Percentiles rank a stretch among this genome's conserved stretches.
phyloP scores from a whole-genome alignment of 2,888 invertebrate genomes.

The Heliconius aoede region DNA sequence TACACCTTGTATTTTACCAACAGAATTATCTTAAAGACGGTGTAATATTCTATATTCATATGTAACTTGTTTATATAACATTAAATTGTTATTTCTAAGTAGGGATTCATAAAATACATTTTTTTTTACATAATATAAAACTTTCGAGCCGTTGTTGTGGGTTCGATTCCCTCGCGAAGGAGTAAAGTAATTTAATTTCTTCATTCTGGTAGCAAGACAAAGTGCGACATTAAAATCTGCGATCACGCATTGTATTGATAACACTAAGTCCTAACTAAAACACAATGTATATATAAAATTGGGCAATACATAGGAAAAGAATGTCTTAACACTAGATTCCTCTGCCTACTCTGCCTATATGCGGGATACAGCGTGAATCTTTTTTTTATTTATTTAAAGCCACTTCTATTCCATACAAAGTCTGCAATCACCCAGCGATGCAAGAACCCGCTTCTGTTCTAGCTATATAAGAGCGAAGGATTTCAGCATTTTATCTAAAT shows the following conservation, averaged over 20 bases:
- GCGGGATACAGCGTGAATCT: neutral
- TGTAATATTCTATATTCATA: no score
- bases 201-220: neutral
- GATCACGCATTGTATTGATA: no score
- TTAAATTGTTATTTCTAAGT: no score
- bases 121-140: no score
- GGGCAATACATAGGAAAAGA: no score
- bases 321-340: neutral
- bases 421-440: constrained; percentile 6
- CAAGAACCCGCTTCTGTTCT: constrained; percentile 3
- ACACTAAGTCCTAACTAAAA: no score
- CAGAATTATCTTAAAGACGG: neutral
- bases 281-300: no score
- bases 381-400: neutral
- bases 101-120: no score
- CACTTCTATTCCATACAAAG: constrained; percentile 3
- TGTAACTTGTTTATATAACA: no score
- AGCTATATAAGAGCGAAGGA: constrained; percentile 10
- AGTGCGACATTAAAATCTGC: neutral
- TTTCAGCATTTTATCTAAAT: constrained; percentile 22
- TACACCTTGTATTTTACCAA: neutral
- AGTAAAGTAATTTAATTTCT: neutral
- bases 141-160: no score
- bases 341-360: neutral
- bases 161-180: no score